A percentile compares a stretch with the other conserved stretches of the same genome.
phyloP scores from a whole-genome alignment of 2,888 invertebrate genomes.

The Macrosoma leucophasiata region DNA sequence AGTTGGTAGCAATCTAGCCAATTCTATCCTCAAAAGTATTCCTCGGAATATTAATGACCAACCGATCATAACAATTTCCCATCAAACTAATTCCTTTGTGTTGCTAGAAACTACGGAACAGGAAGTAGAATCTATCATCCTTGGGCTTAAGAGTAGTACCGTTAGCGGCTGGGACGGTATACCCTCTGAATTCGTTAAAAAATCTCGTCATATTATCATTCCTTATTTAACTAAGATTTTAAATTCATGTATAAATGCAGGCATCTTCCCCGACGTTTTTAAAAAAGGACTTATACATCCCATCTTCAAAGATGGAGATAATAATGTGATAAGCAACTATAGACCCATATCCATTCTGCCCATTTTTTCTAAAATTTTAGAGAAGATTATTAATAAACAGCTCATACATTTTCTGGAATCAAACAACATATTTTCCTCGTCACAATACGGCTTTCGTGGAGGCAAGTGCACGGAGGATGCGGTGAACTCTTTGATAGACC shows the following conservation, averaged over 20 bases:
- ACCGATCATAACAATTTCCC: neutral
- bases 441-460: constrained; percentile 12
- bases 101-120: constrained; percentile 6
- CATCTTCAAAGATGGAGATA: constrained; percentile 8
- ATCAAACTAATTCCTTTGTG: constrained; percentile 3
- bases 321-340: constrained; percentile 8
- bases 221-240: constrained; percentile 6
- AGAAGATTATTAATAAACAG: constrained; percentile 10
- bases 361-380: constrained; percentile 9
- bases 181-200: constrained; percentile 3
- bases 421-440: constrained; percentile 4
- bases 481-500: neutral
- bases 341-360: constrained; percentile 9
- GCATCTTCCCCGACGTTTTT: constrained; percentile 2
- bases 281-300: constrained; percentile 8
- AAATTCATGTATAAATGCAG: constrained; percentile 7
- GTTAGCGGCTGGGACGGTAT: constrained; percentile 8
- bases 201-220: neutral
- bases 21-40: neutral
- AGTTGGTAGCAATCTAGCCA: constrained; percentile 2
- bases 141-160: constrained; percentile 6
- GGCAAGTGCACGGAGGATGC: constrained; percentile 12
- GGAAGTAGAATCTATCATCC: constrained; percentile 6
- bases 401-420: constrained; percentile 4
- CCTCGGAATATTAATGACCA: no score